phyloP scores from a whole-genome alignment of 2,888 invertebrate genomes.

The Pasiphila rectangulata region DNA sequence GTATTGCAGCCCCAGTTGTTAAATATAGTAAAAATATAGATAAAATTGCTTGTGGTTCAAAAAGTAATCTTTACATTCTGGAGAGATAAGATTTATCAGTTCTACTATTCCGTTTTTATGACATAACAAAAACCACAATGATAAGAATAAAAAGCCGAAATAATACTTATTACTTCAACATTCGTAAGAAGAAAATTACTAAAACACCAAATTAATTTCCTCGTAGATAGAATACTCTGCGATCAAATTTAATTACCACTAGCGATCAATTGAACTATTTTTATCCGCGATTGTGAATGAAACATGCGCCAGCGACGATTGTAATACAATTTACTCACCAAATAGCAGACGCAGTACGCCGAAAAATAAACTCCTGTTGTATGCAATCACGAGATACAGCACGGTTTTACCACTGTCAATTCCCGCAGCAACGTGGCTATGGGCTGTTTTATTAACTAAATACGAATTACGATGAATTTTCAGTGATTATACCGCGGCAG shows the following conservation, averaged over 20 bases:
- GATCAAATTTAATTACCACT: slow-evolving; percentile 21
- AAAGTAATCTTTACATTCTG: too few species aligned
- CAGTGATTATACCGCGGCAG: slow-evolving; percentile 46
- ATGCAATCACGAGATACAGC: slow-evolving; percentile 22
- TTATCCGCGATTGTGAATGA: slow-evolving; percentile 29
- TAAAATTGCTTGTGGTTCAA: too few species aligned
- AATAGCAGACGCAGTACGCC: slow-evolving; percentile 36
- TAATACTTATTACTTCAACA: too few species aligned
- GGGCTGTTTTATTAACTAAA: slow-evolving; percentile 42
- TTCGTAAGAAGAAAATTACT: too few species aligned
- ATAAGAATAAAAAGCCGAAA: too few species aligned
- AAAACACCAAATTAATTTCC: too few species aligned
- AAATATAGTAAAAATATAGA: too few species aligned
- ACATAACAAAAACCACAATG: too few species aligned
- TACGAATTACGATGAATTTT: slow-evolving; percentile 47
- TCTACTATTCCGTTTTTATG: too few species aligned
- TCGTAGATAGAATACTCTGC: slow-evolving; percentile 2
- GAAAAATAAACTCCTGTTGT: slow-evolving; percentile 23
- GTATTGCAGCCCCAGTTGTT: too few species aligned
- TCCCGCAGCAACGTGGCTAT: slow-evolving; percentile 53
- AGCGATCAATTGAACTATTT: slow-evolving; percentile 31
- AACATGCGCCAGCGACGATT: slow-evolving; percentile 34
- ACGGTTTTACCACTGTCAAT: slow-evolving; percentile 60
- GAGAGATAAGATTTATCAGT: too few species aligned
- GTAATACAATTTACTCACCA: slow-evolving; percentile 51